phyloP scores from a whole-genome alignment of 2,888 invertebrate species.

The Eilema sororculum region DNA sequence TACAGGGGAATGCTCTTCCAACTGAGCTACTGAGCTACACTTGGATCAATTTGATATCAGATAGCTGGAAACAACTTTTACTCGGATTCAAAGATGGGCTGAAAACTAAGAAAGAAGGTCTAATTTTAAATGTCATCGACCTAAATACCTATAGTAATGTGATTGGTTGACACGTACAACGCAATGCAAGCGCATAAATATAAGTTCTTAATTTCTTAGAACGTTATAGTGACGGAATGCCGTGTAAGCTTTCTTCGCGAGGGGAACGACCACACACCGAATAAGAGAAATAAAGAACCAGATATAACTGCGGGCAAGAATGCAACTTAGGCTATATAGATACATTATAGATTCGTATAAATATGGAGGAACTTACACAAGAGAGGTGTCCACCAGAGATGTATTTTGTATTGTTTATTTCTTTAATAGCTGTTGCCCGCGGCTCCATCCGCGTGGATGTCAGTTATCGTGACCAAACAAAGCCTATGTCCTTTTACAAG shows the following conservation, averaged over 20 bases:
- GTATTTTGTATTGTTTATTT: background rate
- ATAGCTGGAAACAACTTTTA: too few relatives aligned
- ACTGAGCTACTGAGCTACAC: too few relatives aligned
- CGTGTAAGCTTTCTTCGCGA: slow-evolving; percentile 34
- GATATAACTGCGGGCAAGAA: slow-evolving; percentile 34
- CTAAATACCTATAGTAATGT: background rate
- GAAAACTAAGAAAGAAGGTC: too few relatives aligned
- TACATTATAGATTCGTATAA: slow-evolving; percentile 28
- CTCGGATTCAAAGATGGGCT: too few relatives aligned
- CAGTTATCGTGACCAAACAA: too few relatives aligned
- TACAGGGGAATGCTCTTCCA: too few relatives aligned
- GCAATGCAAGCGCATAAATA: slow-evolving; percentile 7
- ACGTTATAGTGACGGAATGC: slow-evolving; percentile 40
- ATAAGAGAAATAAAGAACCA: slow-evolving; percentile 67
- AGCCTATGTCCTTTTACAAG: too few relatives aligned
- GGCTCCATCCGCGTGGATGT: too few relatives aligned
- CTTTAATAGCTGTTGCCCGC: background rate
- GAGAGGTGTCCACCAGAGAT: background rate
- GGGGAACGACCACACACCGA: slow-evolving; percentile 62
- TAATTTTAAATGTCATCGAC: too few relatives aligned
- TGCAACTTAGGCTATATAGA: slow-evolving; percentile 13
- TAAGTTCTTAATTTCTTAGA: slow-evolving; percentile 16
- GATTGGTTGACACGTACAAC: background rate
- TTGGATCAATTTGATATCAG: too few relatives aligned
- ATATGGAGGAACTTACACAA: background rate